Conservation (phyloP, 2,113 vertebrate species). For the Isurus oxyrinchus region DNA sequence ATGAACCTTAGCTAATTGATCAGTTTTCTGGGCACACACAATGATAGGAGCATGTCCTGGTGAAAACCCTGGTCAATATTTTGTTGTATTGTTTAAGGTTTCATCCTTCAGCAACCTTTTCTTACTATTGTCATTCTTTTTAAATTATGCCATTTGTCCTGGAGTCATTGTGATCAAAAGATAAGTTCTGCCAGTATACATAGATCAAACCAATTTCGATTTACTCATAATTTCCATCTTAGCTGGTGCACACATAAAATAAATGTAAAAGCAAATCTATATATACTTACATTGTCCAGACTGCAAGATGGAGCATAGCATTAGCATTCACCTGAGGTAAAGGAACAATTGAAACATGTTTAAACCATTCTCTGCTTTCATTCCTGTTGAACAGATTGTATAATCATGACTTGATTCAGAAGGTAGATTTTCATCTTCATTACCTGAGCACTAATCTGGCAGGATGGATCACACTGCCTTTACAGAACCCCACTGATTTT, state of each 20-base stretch:
- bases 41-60: neutral
- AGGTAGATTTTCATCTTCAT: neutral
- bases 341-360: neutral
- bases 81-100: neutral
- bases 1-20: neutral
- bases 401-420: conserved; percentile 1
- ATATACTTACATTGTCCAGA: neutral
- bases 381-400: neutral
- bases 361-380: neutral
- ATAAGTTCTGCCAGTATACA: neutral
- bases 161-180: neutral
- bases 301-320: neutral
- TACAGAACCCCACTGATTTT: neutral
- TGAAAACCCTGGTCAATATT: neutral
- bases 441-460: neutral
- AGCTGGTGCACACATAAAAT: neutral
- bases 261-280: neutral
- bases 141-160: neutral
- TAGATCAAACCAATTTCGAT: neutral
- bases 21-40: neutral
- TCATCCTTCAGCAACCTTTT: neutral
- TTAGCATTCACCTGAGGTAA: neutral
- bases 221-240: neutral
- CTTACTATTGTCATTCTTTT: neutral
- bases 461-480: neutral